Conservation (phyloP, 2,888 invertebrate species). For the Choristoneura rosaceana region DNA sequence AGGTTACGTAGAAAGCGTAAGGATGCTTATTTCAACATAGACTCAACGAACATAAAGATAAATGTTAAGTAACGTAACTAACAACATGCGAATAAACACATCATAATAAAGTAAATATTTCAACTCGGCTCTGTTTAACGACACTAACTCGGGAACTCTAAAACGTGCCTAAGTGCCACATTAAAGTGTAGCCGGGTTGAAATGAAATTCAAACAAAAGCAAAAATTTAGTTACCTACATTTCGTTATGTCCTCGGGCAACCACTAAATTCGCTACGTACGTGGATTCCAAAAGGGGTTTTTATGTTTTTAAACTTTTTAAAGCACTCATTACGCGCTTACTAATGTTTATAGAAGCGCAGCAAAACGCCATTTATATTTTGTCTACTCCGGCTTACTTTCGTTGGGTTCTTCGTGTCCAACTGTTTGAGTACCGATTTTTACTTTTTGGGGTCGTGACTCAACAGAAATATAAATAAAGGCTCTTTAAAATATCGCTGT, state of each 20-base stretch:
- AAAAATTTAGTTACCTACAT: conserved; percentile 50
- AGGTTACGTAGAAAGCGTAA: conserved; percentile 34
- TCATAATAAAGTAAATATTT: conserved; percentile 42
- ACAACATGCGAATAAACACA: conserved; percentile 33
- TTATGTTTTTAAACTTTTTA: conserved; percentile 46
- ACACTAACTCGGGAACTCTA: conserved; percentile 37
- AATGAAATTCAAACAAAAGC: conserved; percentile 49
- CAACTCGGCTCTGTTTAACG: conserved; percentile 31
- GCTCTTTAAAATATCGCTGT: conserved; percentile 24
- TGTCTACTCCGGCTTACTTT: conserved; percentile 54
- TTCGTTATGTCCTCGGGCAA: conserved; percentile 53
- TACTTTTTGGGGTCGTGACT: conserved; percentile 70
- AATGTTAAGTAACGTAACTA: conserved; percentile 33
- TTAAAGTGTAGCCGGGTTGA: conserved; percentile 37
- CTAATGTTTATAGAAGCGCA: conserved; percentile 48
- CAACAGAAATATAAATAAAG: conserved; percentile 51
- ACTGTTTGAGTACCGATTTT: conserved; percentile 64
- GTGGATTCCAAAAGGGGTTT: conserved; percentile 57
- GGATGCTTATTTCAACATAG: conserved; percentile 2
- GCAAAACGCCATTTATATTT: conserved; percentile 45
- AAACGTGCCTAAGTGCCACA: conserved; percentile 41
- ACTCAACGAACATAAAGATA: background rate
- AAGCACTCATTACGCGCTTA: conserved; percentile 24
- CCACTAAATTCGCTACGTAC: conserved; percentile 60
- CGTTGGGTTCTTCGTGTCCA: conserved; percentile 54